Base-by-base conservation (phyloP, 2,797 vertebrate genomes). In the Micrastur ruficollis region DNA sequence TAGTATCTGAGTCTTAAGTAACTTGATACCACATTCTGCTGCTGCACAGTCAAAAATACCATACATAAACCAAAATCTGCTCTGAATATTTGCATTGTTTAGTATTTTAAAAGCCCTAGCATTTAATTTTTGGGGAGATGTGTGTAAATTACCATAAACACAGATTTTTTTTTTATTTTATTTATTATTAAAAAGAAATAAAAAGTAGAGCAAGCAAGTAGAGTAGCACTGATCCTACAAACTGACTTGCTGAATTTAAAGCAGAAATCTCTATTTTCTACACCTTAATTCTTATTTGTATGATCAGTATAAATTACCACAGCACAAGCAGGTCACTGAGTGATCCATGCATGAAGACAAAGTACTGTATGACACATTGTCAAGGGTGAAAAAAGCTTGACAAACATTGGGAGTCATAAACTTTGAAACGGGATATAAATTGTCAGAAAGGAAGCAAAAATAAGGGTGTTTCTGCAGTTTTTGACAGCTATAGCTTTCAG, bases 381-480 rank as follows among this genome's bases (percentile, higher is more conserved):
- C 96, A 94, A 31, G 59, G 93, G 52, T 52, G 86, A 71, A 67
- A 91, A 87, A 81, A 80, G 53, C 68, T 47, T 94, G 81, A 32
- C 53, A 96, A 93, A 94, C 52, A 62, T 32, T 70, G 81, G 44
- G 78, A 97, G 68, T 80, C 23, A 16, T 36, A 59, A 75, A 87
- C 91, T 70, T 87, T 44, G 91, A 78, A 94, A 92, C 2, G 27
- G 50, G 50, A 19, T 40, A 36, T 42, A 76, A 93, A 74, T 88
- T 96, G 96, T 97, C 96, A 97, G 75, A 61, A 7, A 31, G 47
- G 55, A 81, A 84, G 62, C 72, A 89, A 55, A 93, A 97, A 46
- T 46, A 73, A 44, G 55, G 58, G 44, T 92, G 81, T 78, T 94
- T 83, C 59, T 79, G 74, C 74, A 85, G n/a, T 56, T n/a, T 74